A percentile compares a stretch with the other conserved stretches of the same genome.
Conservation (phyloP, 2,888 invertebrate genomes). For the Tricholauxania praeusta region DNA sequence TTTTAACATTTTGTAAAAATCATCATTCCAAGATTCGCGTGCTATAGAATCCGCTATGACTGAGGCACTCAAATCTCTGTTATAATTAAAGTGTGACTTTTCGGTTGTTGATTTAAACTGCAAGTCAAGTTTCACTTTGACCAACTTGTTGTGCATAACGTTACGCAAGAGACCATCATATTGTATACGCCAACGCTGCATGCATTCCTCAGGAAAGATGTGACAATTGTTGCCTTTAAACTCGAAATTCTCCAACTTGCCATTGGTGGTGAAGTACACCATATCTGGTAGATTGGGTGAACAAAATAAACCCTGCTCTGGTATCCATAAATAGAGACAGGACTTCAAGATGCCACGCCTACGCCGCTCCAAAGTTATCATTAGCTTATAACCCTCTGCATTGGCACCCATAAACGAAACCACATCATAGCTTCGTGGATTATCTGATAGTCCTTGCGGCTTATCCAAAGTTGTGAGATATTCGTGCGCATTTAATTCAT, state of each 20-base stretch:
- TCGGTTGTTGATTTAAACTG: constrained; percentile 73
- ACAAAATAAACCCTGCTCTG: constrained; percentile 77
- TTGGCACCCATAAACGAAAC: constrained; percentile 81
- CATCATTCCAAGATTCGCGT: constrained; percentile 78
- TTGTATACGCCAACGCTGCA: constrained; percentile 79
- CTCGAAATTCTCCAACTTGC: constrained; percentile 67
- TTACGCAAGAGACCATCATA: constrained; percentile 77
- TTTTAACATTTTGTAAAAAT: constrained; percentile 76
- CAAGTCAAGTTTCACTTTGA: constrained; percentile 74
- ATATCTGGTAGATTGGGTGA: constrained; percentile 80
- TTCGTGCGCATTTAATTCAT: constrained; percentile 50
- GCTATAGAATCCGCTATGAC: constrained; percentile 81
- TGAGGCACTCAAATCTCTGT: constrained; percentile 76
- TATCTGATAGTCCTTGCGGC: constrained; percentile 69
- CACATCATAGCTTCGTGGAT: constrained; percentile 76
- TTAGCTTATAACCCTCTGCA: constrained; percentile 74
- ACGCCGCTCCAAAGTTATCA: constrained; percentile 77
- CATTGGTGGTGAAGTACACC: constrained; percentile 69
- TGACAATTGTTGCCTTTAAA: constrained; percentile 79
- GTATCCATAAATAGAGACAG: constrained; percentile 76
- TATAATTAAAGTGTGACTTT: constrained; percentile 77
- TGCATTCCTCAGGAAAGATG: constrained; percentile 76
- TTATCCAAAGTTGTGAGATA: constrained; percentile 69
- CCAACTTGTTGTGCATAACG: constrained; percentile 57
- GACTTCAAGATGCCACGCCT: constrained; percentile 76